A percentile compares a stretch with the other conserved stretches of the same genome.
Evolutionary conservation across 2,888 invertebrate genomes (phyloP).

Genomic region (Drosophila pseudotalamancana): DNA sequence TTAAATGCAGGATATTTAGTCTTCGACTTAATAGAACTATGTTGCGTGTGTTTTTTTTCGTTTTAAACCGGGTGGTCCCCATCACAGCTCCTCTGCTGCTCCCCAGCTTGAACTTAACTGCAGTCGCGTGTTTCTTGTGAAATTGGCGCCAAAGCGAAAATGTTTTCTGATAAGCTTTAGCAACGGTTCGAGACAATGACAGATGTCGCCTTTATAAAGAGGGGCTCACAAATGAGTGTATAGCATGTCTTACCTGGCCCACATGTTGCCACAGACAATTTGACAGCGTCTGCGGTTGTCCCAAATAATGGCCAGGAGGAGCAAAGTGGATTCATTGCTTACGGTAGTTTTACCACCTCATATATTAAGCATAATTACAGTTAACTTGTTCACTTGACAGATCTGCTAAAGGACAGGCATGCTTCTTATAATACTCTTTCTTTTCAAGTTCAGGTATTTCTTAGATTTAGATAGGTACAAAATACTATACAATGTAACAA

Average conservation of each 20-base stretch:
- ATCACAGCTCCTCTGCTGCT: not conserved
- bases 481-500: too few relatives aligned
- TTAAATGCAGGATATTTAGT: not conserved
- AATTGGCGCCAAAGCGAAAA: constrained; percentile 76
- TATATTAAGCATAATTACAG: constrained; percentile 58
- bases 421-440: too few relatives aligned
- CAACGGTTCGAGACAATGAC: constrained; percentile 38
- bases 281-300: constrained; percentile 13
- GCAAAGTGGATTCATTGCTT: not conserved
- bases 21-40: not conserved
- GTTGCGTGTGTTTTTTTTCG: constrained; percentile 4
- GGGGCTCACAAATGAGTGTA: constrained; percentile 38
- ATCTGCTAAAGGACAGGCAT: not conserved
- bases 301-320: not conserved
- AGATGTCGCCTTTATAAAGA: constrained; percentile 30
- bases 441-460: too few relatives aligned
- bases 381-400: constrained; percentile 21
- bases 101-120: constrained; percentile 10
- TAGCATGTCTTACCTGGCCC: constrained; percentile 48
- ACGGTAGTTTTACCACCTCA: constrained; percentile 12
- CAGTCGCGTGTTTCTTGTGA: constrained; percentile 44
- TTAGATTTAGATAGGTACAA: too few relatives aligned
- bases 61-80: constrained; percentile 45
- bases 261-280: constrained; percentile 41
- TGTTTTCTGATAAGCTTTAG: constrained; percentile 66